Evolutionary conservation across 2,888 invertebrate genomes (phyloP), one percentile per base, ranked within the genome.

Genomic region (Chorisops tibialis): DNA sequence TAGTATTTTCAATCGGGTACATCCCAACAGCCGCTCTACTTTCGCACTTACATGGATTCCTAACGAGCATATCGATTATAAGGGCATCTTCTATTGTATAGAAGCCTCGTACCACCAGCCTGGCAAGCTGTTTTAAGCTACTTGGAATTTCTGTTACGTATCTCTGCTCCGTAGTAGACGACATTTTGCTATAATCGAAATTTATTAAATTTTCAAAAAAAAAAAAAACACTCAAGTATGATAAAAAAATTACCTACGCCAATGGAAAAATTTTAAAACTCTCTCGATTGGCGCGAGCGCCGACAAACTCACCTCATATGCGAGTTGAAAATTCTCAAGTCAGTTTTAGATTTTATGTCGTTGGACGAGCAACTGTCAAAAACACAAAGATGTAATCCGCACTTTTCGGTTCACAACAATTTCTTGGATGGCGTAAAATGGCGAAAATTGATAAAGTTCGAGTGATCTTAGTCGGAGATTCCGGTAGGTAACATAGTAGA

Each of bases 61-160:
- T 83, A 49, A 97, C 94, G 47, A 97, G 81, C 91, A 97, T 93
- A 77, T 97, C 96, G 52, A 97, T 89, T 60, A 97, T 92, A 22
- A 97, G 83, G 1, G 93, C 88, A 83, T 97, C 96, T 79, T 97
- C 96, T 68, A 92, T 89, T 0, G 88, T 87, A 75, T 96, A 97
- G 79, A 97, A 97, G 2, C 95, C 96, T 70, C 96, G 81, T 0
- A 93, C 93, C 18, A 96, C 93, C 30, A 95, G 82, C 59, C 96
- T 84, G 18, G 95, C 94, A 62, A 97, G 80, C 77, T 96, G 91
- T 76, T 96, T 96, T 65, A 97, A 82, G 72, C 91, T 91, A 76
- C 92, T 93, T 16, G 97, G 97, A 39, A 97, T 92, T 80, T 96
- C 96, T 3, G 92, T 92, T 19, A 93, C 88, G 67, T 91, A 82